These are phyloP conservation scores for Sisyra nigra DNA, from an alignment of 2,888 invertebrate genomes.

Conservation along the genomic window DNA sequence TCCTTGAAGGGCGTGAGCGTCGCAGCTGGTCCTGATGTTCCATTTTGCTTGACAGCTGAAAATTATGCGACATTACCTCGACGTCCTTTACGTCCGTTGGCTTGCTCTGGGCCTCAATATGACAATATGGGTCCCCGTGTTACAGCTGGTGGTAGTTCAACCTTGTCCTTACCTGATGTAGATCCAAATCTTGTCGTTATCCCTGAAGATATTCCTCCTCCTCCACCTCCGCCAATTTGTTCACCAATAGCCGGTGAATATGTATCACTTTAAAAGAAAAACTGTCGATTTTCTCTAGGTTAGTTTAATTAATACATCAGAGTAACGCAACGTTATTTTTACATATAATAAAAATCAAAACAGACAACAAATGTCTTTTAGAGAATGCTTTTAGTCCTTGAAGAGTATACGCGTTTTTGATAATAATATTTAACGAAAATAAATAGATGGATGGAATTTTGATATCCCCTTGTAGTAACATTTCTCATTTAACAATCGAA, in stretches of 20 bases:
- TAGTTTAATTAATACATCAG: no score
- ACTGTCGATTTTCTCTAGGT: no score
- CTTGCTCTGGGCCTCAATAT: slow-evolving; percentile 39
- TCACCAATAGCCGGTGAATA: slow-evolving; percentile 37
- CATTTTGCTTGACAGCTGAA: slow-evolving; percentile 21
- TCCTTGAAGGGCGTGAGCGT: slow-evolving; percentile 27
- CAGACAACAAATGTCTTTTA: no score
- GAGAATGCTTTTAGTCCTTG: no score
- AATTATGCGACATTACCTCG: slow-evolving; percentile 32
- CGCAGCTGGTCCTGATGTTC: slow-evolving; percentile 20
- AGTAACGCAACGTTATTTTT: no score
- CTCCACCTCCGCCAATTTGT: slow-evolving; percentile 40
- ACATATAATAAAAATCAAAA: no score
- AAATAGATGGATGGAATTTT: no score
- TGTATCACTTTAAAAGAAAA: slow-evolving; percentile 30
- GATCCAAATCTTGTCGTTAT: slow-evolving; percentile 21
- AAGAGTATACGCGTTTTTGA: no score
- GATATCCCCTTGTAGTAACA: no score
- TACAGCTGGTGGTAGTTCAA: slow-evolving; percentile 68
- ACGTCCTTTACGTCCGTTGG: slow-evolving; percentile 12
- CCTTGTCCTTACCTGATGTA: slow-evolving; percentile 62
- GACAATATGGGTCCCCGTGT: slow-evolving; percentile 85
- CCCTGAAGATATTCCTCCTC: slow-evolving; percentile 26
- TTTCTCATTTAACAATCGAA: no score
- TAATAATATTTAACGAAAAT: no score